phyloP scores from a whole-genome alignment of 2,113 vertebrate genomes.

The Petaurus breviceps region DNA sequence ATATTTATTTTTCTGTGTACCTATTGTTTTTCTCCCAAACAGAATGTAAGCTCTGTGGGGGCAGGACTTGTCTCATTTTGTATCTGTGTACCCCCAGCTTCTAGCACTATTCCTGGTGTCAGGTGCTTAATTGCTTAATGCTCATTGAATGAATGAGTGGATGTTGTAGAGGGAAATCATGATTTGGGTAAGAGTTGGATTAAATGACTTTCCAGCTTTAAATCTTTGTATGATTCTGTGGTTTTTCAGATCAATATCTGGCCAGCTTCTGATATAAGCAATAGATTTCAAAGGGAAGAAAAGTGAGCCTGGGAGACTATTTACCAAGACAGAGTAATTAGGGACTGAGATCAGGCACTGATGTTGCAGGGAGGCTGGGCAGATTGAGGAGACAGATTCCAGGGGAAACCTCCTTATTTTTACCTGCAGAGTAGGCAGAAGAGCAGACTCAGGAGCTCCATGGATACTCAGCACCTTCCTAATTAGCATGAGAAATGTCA shows the following conservation, averaged over 20 bases:
- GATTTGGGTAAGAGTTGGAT: not conserved
- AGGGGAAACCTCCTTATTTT: not conserved
- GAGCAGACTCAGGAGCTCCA: not conserved
- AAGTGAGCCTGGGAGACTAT: not conserved
- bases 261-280: not conserved
- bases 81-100: not conserved
- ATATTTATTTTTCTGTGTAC: not conserved
- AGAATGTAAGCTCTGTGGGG: not conserved
- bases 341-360: not conserved
- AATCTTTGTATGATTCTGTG: fast-evolving
- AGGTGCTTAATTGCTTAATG: not conserved
- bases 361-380: not conserved
- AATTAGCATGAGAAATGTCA: conserved; percentile 46
- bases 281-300: not conserved
- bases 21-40: not conserved
- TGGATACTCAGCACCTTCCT: not conserved
- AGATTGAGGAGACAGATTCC: not conserved
- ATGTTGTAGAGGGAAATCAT: not conserved
- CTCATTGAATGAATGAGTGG: not conserved
- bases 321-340: not conserved
- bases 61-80: not conserved
- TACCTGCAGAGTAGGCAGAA: not conserved
- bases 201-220: not conserved
- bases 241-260: not conserved
- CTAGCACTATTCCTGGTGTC: not conserved